phyloP scores from a whole-genome alignment of 2,797 vertebrate species.

The Odontamblyopus lacepedii region DNA sequence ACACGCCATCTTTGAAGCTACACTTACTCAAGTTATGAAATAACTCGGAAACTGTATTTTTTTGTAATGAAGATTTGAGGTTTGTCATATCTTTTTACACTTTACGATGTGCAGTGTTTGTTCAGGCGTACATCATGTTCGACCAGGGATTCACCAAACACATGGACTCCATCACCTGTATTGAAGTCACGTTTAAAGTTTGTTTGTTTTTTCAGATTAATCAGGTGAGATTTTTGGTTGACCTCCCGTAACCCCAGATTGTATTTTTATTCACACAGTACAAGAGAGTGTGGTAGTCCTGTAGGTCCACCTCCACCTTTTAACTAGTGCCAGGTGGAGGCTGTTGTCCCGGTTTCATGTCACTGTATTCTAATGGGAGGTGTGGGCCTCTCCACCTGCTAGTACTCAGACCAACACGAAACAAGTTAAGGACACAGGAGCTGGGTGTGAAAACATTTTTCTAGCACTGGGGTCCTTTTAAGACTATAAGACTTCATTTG shows the following conservation, averaged over 20 bases:
- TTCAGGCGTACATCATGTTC: background rate
- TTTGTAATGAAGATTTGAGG: background rate
- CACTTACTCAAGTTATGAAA: conserved; percentile 8
- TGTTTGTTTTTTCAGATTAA: background rate
- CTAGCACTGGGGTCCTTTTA: conserved; percentile 15
- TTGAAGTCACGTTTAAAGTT: background rate
- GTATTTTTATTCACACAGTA: background rate
- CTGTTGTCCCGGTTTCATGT: conserved; percentile 42
- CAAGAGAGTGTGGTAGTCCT: conserved; percentile 12
- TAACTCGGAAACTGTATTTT: conserved; percentile 6
- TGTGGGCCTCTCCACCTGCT: conserved; percentile 39
- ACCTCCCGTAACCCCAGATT: background rate
- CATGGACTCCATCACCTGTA: background rate
- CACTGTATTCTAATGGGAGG: conserved; percentile 21
- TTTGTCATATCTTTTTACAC: conserved; percentile 11
- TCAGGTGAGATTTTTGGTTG: conserved; percentile 1
- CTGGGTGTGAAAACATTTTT: conserved; percentile 11
- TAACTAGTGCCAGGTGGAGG: conserved; percentile 42
- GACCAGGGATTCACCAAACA: conserved; percentile 4
- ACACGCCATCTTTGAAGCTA: conserved; percentile 25
- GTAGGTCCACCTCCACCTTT: conserved; percentile 5
- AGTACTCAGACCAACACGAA: conserved; percentile 39
- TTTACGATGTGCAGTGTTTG: conserved; percentile 6
- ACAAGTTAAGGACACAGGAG: conserved; percentile 15
- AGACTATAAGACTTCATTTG: conserved; percentile 13